A percentile compares a stretch with the other conserved stretches of the same genome.
These are phyloP conservation scores for Melanotaenia parkinsoni DNA, from an alignment of 2,797 vertebrate genomes.

Conservation along the genomic window DNA sequence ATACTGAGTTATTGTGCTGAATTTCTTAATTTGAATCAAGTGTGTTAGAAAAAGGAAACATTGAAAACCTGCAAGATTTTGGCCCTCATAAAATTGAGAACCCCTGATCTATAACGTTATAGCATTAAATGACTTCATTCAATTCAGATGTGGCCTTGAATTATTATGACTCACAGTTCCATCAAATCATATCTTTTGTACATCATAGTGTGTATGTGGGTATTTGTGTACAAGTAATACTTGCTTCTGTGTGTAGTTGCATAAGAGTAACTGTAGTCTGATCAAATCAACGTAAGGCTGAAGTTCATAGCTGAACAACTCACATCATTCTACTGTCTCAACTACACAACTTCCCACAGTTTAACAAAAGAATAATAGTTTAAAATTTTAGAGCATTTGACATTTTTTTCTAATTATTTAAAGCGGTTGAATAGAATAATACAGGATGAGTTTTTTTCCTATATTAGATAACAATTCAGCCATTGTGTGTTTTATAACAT, in stretches of 20 bases:
- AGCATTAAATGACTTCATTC: neutral
- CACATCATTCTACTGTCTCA: neutral
- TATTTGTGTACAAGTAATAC: neutral
- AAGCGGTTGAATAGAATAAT: neutral
- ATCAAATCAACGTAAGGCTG: conserved; percentile 29
- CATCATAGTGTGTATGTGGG: neutral
- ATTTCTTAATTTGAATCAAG: neutral
- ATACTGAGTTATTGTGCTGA: neutral
- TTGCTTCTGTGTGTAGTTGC: conserved; percentile 10
- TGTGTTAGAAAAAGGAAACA: neutral
- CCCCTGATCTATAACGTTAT: neutral
- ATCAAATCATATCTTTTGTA: neutral
- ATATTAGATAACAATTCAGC: accelerated
- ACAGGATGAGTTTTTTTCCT: neutral
- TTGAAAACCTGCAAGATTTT: neutral
- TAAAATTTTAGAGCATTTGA: neutral
- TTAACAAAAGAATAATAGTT: neutral
- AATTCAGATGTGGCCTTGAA: neutral
- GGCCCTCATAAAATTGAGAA: neutral
- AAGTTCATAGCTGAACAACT: conserved; percentile 10
- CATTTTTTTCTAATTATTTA: neutral
- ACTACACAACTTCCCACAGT: neutral
- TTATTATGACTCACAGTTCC: neutral
- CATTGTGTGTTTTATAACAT: conserved; percentile 7
- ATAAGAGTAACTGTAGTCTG: conserved; percentile 23